phyloP scores from a whole-genome alignment of 2,113 vertebrate species.

The Zosterops hypoxanthus region DNA sequence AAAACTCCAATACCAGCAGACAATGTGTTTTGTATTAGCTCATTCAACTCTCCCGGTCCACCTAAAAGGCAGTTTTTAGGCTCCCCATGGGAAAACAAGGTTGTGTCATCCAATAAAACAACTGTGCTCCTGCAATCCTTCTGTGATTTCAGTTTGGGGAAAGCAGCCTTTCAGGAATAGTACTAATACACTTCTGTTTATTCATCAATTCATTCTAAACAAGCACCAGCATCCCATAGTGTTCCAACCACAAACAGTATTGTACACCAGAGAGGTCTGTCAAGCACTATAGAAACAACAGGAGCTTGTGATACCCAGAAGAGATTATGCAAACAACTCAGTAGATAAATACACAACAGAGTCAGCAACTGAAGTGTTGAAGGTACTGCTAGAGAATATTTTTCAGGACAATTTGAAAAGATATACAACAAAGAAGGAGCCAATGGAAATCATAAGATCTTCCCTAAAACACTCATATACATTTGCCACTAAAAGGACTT shows the following conservation, averaged over 20 bases:
- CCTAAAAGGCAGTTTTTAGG: constrained; percentile 63
- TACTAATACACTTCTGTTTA: neutral
- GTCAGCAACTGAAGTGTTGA: neutral
- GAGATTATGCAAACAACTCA: neutral
- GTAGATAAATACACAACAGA: neutral
- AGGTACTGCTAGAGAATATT: neutral
- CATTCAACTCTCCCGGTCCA: constrained; percentile 58
- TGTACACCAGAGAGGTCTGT: neutral
- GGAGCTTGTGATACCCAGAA: neutral
- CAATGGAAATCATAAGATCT: neutral
- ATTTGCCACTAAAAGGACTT: neutral
- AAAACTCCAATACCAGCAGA: constrained; percentile 70
- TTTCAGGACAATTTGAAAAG: neutral
- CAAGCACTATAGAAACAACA: neutral
- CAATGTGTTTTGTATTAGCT: constrained; percentile 66
- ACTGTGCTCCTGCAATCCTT: constrained; percentile 21
- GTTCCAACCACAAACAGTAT: neutral
- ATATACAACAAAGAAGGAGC: neutral
- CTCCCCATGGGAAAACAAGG: constrained; percentile 37
- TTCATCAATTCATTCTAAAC: neutral
- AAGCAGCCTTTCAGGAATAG: constrained; percentile 57
- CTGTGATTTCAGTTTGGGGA: constrained; percentile 29
- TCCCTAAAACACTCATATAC: neutral
- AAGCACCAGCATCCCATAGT: neutral
- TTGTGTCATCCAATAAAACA: constrained; percentile 68